Evolutionary conservation across 2,888 invertebrate species (phyloP).

Genomic region (Tetragnatha montana): DNA sequence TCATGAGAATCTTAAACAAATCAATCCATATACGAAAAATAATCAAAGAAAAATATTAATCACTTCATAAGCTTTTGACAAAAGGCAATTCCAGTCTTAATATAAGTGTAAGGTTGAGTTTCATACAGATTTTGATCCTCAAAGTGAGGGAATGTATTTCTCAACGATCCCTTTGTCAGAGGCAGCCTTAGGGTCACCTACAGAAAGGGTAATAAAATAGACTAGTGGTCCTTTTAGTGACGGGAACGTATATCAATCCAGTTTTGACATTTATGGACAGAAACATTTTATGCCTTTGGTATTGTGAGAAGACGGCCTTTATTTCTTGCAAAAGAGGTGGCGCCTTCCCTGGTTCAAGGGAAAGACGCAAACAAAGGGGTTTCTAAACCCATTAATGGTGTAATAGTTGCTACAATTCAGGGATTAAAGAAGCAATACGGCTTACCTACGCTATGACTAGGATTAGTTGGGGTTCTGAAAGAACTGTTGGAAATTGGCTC

Average conservation of each 20-base stretch:
- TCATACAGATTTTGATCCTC: conserved; percentile 47
- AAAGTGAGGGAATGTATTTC: conserved; percentile 25
- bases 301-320: conserved; percentile 36
- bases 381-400: conserved; percentile 38
- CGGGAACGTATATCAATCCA: conserved; percentile 50
- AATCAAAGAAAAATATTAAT: not conserved
- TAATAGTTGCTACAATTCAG: conserved; percentile 30
- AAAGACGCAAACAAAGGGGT: conserved; percentile 25
- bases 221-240: conserved; percentile 42
- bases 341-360: conserved; percentile 17
- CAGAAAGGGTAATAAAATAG: conserved; percentile 54
- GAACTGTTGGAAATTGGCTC: not conserved
- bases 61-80: conserved; percentile 1
- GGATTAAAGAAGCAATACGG: conserved; percentile 13
- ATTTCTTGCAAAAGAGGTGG: conserved; percentile 22
- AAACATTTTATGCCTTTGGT: conserved; percentile 37
- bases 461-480: not conserved
- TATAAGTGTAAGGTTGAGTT: conserved; percentile 22
- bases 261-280: conserved; percentile 54
- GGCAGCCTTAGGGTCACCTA: conserved; percentile 42
- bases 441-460: not conserved
- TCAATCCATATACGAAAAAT: not conserved
- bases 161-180: conserved; percentile 39
- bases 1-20: conserved; percentile 14
- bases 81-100: conserved; percentile 27